Conservation (phyloP, 2,888 invertebrate species). For the Meiosimyza decipiens region DNA sequence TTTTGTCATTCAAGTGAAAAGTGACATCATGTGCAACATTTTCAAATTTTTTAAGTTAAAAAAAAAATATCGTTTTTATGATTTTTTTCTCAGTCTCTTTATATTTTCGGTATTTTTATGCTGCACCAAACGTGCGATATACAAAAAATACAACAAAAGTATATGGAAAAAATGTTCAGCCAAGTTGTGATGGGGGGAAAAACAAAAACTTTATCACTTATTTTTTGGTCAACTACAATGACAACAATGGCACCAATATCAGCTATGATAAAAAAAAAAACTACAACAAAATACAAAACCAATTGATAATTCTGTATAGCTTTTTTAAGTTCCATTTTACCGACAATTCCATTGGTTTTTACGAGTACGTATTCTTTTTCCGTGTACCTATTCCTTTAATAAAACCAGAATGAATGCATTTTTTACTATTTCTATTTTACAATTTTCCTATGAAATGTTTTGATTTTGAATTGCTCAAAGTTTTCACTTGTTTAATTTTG, state of each 20-base stretch:
- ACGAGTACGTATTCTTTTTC: too few relatives aligned
- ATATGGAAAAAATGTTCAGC: constrained; percentile 7
- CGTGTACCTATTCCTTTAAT: too few relatives aligned
- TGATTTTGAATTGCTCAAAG: too few relatives aligned
- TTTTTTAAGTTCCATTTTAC: too few relatives aligned
- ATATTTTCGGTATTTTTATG: constrained; percentile 28
- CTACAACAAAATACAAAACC: constrained; percentile 18
- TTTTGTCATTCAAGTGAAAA: constrained; percentile 43
- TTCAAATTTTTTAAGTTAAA: constrained; percentile 52
- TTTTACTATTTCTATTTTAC: too few relatives aligned
- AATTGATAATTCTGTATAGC: background rate
- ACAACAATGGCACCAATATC: constrained; percentile 40
- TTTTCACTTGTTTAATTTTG: too few relatives aligned
- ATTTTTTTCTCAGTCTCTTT: constrained; percentile 27
- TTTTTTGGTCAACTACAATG: constrained; percentile 30
- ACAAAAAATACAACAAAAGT: constrained; percentile 23
- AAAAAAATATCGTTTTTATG: background rate
- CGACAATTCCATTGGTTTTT: too few relatives aligned
- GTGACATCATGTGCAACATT: constrained; percentile 59
- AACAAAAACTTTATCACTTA: constrained; percentile 34
- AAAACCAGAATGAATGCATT: too few relatives aligned
- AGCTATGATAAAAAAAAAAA: constrained; percentile 18
- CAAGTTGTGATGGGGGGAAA: background rate
- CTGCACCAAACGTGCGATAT: constrained; percentile 11
- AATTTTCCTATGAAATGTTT: too few relatives aligned